A percentile compares a stretch with the other conserved stretches of the same genome.
Evolutionary conservation across 2,888 invertebrate genomes (phyloP).

Genomic region (Brachypterus glaber): DNA sequence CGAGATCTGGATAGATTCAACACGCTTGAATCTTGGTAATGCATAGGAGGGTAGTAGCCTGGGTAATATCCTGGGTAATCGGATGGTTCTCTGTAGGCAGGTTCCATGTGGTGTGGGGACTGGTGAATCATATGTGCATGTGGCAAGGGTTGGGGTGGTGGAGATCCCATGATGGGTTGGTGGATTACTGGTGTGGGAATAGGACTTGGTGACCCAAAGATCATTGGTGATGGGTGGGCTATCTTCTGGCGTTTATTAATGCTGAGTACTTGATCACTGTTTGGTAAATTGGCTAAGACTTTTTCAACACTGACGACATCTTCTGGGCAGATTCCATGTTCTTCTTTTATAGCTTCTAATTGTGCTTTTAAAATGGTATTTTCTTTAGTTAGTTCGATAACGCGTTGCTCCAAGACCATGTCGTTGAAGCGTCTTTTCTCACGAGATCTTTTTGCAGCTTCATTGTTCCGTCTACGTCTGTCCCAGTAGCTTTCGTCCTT

Average conservation of each 20-base stretch:
- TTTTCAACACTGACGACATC: constrained; percentile 80
- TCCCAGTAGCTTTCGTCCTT: constrained; percentile 99
- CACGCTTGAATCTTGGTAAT: constrained; percentile 50
- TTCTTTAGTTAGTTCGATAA: constrained; percentile 89
- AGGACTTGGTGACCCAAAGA: constrained; percentile 48
- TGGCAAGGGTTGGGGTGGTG: constrained; percentile 46
- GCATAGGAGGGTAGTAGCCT: constrained; percentile 45
- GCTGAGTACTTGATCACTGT: constrained; percentile 75
- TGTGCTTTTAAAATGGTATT: constrained; percentile 91
- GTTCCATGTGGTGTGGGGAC: constrained; percentile 40
- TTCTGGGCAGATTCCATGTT: constrained; percentile 84
- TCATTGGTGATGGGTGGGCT: constrained; percentile 41
- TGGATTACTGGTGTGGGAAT: constrained; percentile 54
- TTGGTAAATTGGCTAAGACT: constrained; percentile 75
- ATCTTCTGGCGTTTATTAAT: constrained; percentile 66
- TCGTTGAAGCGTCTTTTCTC: constrained; percentile 94
- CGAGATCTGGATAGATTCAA: constrained; percentile 56
- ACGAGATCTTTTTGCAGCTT: constrained; percentile 92
- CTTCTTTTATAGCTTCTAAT: constrained; percentile 84
- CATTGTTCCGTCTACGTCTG: constrained; percentile 88
- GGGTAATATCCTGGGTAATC: constrained; percentile 39
- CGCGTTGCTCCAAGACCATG: constrained; percentile 90
- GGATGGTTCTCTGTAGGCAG: constrained; percentile 42
- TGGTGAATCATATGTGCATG: constrained; percentile 40
- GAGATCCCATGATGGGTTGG: constrained; percentile 43